A percentile compares a stretch with the other conserved stretches of the same genome.
Conservation (phyloP, 2,888 invertebrate genomes). For the Platycheirus rosarum region DNA sequence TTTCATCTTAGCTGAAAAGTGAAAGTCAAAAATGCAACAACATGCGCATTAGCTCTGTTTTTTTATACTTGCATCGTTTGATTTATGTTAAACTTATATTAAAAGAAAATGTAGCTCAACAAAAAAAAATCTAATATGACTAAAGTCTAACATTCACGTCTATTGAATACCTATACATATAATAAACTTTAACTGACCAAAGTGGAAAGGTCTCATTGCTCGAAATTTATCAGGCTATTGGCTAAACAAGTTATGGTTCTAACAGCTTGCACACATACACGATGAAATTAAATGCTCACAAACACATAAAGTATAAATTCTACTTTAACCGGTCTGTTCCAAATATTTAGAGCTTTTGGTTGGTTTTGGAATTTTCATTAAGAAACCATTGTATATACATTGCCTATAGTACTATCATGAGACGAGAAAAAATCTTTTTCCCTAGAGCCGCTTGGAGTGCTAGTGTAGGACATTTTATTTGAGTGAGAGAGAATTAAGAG, state of each 20-base stretch:
- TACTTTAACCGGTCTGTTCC: conserved; percentile 61
- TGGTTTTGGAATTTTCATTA: no score
- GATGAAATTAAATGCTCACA: conserved; percentile 11
- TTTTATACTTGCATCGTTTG: conserved; percentile 28
- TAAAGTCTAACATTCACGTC: conserved; percentile 47
- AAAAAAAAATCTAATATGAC: not conserved
- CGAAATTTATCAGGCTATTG: conserved; percentile 27
- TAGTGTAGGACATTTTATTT: no score
- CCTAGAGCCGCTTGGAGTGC: no score
- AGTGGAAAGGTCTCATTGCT: conserved; percentile 35
- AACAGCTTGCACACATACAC: conserved; percentile 27
- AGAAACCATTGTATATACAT: no score
- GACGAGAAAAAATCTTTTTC: no score
- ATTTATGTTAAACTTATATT: no score
- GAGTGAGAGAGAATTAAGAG: no score
- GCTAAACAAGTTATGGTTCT: conserved; percentile 39
- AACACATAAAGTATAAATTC: not conserved
- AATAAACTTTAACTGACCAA: conserved; percentile 38
- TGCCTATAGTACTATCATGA: no score
- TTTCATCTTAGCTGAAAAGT: conserved; percentile 53
- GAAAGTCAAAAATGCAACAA: conserved; percentile 54
- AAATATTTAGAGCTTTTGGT: no score
- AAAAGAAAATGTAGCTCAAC: no score
- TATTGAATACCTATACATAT: no score
- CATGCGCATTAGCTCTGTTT: no score